Evolutionary conservation across 2,888 invertebrate species (phyloP).

Genomic region (Polydrusus tereticollis): DNA sequence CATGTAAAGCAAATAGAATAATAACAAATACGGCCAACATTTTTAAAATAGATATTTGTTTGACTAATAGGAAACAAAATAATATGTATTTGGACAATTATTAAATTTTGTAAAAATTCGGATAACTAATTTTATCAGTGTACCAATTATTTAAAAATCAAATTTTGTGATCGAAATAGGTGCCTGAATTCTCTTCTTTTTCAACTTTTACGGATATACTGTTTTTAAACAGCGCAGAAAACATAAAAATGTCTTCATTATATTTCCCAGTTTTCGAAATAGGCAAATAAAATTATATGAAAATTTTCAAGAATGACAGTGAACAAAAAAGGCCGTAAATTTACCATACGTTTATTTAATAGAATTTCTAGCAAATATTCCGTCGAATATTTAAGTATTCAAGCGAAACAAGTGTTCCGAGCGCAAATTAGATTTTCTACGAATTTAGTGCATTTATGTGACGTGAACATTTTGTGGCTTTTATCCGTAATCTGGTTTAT

Average conservation of each 20-base stretch:
- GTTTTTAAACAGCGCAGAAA: too few relatives aligned
- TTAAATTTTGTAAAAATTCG: too few relatives aligned
- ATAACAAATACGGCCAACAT: too few relatives aligned
- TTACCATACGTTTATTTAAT: slow-evolving; percentile 47
- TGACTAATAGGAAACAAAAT: too few relatives aligned
- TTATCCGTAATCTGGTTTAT: slow-evolving; percentile 62
- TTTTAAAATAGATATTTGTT: too few relatives aligned
- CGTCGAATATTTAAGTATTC: slow-evolving; percentile 50
- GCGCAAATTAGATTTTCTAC: slow-evolving; percentile 48
- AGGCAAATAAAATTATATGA: not conserved
- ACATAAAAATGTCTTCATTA: not conserved
- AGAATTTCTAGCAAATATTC: slow-evolving; percentile 45
- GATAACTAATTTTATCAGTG: too few relatives aligned
- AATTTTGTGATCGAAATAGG: too few relatives aligned
- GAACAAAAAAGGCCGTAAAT: slow-evolving; percentile 41
- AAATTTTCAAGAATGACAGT: not conserved
- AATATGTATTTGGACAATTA: too few relatives aligned
- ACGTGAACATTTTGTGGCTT: slow-evolving; percentile 55
- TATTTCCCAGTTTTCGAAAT: not conserved
- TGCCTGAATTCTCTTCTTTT: too few relatives aligned
- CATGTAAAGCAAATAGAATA: too few relatives aligned
- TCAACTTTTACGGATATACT: too few relatives aligned
- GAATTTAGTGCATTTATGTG: slow-evolving; percentile 51
- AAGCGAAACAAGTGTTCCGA: slow-evolving; percentile 46
- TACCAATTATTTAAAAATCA: too few relatives aligned